Percentiles rank a stretch among this genome's conserved stretches.
These are phyloP conservation scores for Epizoanthus rinbou DNA, from an alignment of 92 coral and sea anemone genomes.

Conservation along the genomic window DNA sequence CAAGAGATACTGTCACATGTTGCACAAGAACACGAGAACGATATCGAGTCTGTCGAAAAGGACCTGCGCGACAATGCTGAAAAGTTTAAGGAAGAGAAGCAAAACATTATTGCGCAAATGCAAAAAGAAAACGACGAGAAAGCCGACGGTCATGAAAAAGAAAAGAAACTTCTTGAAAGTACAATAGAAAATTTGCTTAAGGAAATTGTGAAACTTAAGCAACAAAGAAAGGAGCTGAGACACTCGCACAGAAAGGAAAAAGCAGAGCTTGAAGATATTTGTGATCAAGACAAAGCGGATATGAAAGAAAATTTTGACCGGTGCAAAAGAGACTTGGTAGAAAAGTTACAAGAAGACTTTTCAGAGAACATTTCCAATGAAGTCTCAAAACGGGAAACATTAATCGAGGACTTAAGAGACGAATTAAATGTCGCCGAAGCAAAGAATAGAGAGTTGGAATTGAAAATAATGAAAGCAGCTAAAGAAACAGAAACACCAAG, in stretches of 20 bases:
- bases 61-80: conserved; percentile 70
- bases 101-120: conserved; percentile 52
- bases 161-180: conserved; percentile 61
- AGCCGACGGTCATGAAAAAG: conserved; percentile 52
- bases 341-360: conserved; percentile 67
- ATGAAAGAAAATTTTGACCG: conserved; percentile 65
- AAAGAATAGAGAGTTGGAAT: conserved; percentile 61
- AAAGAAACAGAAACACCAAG: not conserved
- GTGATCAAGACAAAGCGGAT: conserved; percentile 69
- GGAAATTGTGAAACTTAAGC: conserved; percentile 79
- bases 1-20: conserved; percentile 70
- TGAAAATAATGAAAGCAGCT: conserved; percentile 20
- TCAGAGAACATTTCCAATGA: conserved; percentile 57
- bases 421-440: conserved; percentile 58
- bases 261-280: conserved; percentile 66
- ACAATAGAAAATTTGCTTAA: conserved; percentile 79
- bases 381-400: conserved; percentile 59
- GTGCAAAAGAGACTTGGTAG: conserved; percentile 64
- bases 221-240: conserved; percentile 82
- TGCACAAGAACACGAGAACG: conserved; percentile 62
- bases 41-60: conserved; percentile 69
- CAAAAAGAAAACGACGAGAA: conserved; percentile 63
- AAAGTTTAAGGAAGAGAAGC: conserved; percentile 55
- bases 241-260: conserved; percentile 72
- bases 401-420: conserved; percentile 61